Base-by-base conservation (phyloP, 2,797 vertebrate species). In the Microctenopoma stevenorrisi region DNA sequence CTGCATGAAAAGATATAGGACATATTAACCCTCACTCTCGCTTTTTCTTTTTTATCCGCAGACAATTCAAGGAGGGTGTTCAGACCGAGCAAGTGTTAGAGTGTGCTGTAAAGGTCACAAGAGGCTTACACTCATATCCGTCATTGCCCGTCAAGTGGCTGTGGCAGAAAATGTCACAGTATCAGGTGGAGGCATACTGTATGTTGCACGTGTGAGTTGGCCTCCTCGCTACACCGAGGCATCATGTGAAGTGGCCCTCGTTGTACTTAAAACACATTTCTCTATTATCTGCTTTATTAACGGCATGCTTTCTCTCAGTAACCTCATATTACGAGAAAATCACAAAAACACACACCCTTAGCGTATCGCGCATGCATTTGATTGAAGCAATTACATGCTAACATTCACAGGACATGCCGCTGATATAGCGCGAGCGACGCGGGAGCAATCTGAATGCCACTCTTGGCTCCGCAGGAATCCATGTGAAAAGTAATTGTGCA, bases 151-250 rank as follows among this genome's bases (percentile, higher is more conserved):
- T 85, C 78, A 73, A 64, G 72, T 58, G 59, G 40, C 74, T 55
- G 62, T 66, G 76, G 57, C 52, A 77, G 82, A 81, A 94, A 96
- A 96, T 95, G 94, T 95, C 93, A 93, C 88, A 74, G 94, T 92
- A 89, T 91, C 74, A 75, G 90, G 90, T 76, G 80, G 83, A 83
- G 88, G 4, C 30, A 33, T 33, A 33, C 89, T 84, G 86, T 90
- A 86, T 91, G 76, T 71, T 79, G 78, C 88, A 74, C 85, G 86
- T 86, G 79, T 51, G 53, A 28, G 64, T 65, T 88, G 64, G 74
- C 81, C 83, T 91, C 91, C 89, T 78, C 61, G 59, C 85, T 83
- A 84, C 85, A 86, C 68, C 63, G 57, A 48, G 68, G 81, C 64
- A 59, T 76, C 92, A 88, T 90, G 85, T 85, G 84, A 87, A 90